phyloP scores from a whole-genome alignment of 1,140 invertebrate species.

The Zaprionus ornatus region DNA sequence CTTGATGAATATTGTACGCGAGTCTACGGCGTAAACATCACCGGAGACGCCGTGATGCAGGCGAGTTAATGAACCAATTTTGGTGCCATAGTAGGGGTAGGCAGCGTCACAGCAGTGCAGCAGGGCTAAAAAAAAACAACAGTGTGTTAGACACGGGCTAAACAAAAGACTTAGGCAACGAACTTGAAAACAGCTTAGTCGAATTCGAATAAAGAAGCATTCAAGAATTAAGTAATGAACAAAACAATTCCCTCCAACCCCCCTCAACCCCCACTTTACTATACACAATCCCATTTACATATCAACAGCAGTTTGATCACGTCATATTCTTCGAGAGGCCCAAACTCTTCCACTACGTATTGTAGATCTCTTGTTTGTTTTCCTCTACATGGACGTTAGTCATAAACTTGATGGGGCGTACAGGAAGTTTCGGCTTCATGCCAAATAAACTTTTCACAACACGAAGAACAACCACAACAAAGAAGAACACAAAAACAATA shows the following conservation, averaged over 20 bases:
- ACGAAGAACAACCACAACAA: background rate
- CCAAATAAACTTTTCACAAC: constrained; percentile 32
- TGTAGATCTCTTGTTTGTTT: background rate
- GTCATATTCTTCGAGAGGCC: constrained; percentile 22
- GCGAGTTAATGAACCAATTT: constrained; percentile 90
- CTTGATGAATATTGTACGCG: constrained; percentile 92
- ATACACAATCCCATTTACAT: constrained; percentile 51
- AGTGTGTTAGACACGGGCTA: no score
- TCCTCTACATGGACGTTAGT: constrained; percentile 15
- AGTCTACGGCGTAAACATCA: constrained; percentile 94
- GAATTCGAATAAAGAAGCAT: background rate
- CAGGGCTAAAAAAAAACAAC: constrained; percentile 51
- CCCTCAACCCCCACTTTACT: constrained; percentile 36
- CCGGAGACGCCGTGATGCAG: constrained; percentile 93
- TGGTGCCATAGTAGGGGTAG: constrained; percentile 89
- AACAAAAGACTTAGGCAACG: constrained; percentile 81
- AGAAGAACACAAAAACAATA: background rate
- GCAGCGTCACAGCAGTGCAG: constrained; percentile 63
- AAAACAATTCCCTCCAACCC: constrained; percentile 23
- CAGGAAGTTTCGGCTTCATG: constrained; percentile 44
- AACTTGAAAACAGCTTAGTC: constrained; percentile 54
- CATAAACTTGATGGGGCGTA: constrained; percentile 35
- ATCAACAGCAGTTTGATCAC: constrained; percentile 37
- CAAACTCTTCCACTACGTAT: background rate
- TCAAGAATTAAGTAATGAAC: constrained; percentile 38